Evolutionary conservation across 2,888 invertebrate species (phyloP).

Genomic region (Linnaemya tessellans): DNA sequence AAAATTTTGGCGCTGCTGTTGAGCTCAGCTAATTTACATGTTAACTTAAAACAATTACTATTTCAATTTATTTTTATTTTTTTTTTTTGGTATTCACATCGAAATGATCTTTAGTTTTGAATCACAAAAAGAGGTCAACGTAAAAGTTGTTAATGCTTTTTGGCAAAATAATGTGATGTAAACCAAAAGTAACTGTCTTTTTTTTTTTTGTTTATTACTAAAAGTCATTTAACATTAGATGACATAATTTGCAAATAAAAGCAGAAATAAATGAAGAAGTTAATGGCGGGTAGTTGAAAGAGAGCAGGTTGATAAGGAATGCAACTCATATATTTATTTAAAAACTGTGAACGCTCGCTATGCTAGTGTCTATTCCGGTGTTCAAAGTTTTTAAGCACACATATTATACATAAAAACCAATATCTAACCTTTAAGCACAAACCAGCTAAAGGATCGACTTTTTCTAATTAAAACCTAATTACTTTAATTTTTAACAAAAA

Average conservation of each 20-base stretch:
- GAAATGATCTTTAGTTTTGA: constrained; percentile 26
- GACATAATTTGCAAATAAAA: constrained; percentile 39
- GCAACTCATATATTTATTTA: too few relatives aligned
- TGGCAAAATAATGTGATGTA: constrained; percentile 54
- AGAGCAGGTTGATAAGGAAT: background rate
- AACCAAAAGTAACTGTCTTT: constrained; percentile 18
- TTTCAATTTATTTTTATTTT: constrained; percentile 27
- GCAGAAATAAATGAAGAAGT: background rate
- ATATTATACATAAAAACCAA: too few relatives aligned
- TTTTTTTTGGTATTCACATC: constrained; percentile 5
- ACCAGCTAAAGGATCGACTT: too few relatives aligned
- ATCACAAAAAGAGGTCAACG: constrained; percentile 26
- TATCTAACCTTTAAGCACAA: too few relatives aligned
- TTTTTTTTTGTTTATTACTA: constrained; percentile 22
- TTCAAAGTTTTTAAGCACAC: too few relatives aligned
- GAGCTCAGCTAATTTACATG: constrained; percentile 52
- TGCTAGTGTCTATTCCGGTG: too few relatives aligned
- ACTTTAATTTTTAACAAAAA: too few relatives aligned
- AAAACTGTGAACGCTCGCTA: too few relatives aligned
- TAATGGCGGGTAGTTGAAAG: background rate
- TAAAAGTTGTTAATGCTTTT: constrained; percentile 47
- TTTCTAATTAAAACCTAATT: too few relatives aligned
- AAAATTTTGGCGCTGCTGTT: background rate
- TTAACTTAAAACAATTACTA: constrained; percentile 52
- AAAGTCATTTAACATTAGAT: constrained; percentile 15